phyloP scores from a whole-genome alignment of 2,113 vertebrate species.

The Trematocara macrostoma region DNA sequence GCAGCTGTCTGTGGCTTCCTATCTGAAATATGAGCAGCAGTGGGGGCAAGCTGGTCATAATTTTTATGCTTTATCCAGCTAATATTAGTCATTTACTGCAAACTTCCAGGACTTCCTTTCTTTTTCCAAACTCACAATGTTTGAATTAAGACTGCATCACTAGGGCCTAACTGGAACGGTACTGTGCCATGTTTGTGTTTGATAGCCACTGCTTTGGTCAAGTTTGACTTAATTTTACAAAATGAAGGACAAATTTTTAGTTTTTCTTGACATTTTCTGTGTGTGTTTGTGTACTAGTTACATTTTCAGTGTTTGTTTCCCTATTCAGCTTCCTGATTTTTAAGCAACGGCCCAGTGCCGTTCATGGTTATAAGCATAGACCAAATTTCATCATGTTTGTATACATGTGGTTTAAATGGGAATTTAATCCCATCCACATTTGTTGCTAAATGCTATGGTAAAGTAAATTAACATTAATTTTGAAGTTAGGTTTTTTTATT shows the following conservation, averaged over 20 bases:
- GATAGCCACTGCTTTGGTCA: background rate
- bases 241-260: conserved; percentile 32
- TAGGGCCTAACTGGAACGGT: background rate
- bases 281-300: background rate
- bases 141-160: background rate
- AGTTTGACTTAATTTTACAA: background rate
- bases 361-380: background rate
- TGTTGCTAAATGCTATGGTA: background rate
- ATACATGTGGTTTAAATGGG: background rate
- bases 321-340: background rate
- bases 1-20: background rate
- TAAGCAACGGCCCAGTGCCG: background rate
- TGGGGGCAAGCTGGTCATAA: background rate
- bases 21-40: background rate
- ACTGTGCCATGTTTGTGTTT: background rate
- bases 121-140: background rate
- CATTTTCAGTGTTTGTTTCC: background rate
- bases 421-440: background rate
- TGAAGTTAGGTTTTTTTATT: background rate
- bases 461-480: background rate
- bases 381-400: background rate
- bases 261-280: background rate
- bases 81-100: background rate
- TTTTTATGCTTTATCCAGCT: background rate
- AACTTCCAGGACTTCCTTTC: background rate